Conservation (phyloP, 2,113 vertebrate genomes). For the Spilogale gracilis region DNA sequence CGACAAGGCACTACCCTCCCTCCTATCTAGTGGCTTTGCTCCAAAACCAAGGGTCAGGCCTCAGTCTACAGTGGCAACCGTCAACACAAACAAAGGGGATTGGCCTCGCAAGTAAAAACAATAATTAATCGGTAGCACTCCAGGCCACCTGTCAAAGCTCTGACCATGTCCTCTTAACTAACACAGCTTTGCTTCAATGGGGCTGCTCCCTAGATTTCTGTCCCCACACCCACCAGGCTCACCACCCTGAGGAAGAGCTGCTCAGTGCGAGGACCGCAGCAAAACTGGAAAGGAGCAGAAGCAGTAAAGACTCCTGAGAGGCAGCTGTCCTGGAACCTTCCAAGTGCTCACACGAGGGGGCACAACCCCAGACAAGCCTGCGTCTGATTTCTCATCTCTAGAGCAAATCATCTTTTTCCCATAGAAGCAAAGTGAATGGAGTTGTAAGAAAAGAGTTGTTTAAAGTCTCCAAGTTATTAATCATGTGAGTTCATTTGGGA, state of each 20-base stretch:
- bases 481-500: neutral
- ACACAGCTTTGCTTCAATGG: neutral
- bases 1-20: neutral
- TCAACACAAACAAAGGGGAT: rapidly evolving
- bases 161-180: no score
- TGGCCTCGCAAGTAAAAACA: no score
- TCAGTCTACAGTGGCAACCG: rapidly evolving
- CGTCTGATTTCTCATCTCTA: neutral
- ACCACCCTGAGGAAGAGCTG: no score
- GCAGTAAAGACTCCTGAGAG: rapidly evolving
- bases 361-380: neutral
- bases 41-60: neutral
- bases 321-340: neutral
- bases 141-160: neutral
- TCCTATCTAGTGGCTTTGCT: no score
- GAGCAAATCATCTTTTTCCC: neutral
- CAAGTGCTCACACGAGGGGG: rapidly evolving
- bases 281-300: neutral
- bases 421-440: neutral
- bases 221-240: rapidly evolving
- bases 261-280: rapidly evolving
- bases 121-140: rapidly evolving
- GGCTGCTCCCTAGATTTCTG: neutral
- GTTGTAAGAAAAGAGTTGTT: neutral
- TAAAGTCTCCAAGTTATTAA: neutral